Evolutionary conservation across 2,113 vertebrate genomes (phyloP).

Genomic region (Hypanus sabinus): DNA sequence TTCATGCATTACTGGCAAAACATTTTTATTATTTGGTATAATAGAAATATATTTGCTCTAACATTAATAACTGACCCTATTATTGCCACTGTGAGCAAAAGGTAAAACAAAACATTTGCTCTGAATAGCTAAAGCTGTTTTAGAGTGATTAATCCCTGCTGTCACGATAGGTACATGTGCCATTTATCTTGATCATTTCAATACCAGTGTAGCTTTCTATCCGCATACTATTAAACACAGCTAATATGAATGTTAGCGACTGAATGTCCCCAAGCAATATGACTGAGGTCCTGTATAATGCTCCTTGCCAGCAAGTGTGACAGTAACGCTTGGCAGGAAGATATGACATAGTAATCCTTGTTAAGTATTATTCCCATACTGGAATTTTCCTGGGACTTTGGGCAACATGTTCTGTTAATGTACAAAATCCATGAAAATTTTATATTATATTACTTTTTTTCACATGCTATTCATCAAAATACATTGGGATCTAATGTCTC

Average conservation of each 20-base stretch:
- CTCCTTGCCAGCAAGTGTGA: background rate
- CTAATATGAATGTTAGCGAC: background rate
- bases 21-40: background rate
- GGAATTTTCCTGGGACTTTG: background rate
- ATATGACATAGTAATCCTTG: background rate
- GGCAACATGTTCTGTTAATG: background rate
- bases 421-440: background rate
- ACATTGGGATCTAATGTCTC: background rate
- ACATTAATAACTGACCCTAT: constrained; percentile 29
- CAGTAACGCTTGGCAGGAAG: background rate
- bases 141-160: constrained; percentile 26
- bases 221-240: background rate
- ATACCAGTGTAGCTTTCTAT: background rate
- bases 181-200: constrained; percentile 15
- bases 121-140: background rate
- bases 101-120: constrained; percentile 9
- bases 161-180: background rate
- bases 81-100: constrained; percentile 13
- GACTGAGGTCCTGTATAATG: background rate
- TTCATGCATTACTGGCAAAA: background rate
- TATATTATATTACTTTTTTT: background rate
- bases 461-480: background rate
- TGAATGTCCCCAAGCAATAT: background rate
- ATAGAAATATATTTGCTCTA: background rate
- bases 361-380: background rate